phyloP scores from a whole-genome alignment of 2,113 vertebrate genomes.

The Apistogramma diplotaenia region DNA sequence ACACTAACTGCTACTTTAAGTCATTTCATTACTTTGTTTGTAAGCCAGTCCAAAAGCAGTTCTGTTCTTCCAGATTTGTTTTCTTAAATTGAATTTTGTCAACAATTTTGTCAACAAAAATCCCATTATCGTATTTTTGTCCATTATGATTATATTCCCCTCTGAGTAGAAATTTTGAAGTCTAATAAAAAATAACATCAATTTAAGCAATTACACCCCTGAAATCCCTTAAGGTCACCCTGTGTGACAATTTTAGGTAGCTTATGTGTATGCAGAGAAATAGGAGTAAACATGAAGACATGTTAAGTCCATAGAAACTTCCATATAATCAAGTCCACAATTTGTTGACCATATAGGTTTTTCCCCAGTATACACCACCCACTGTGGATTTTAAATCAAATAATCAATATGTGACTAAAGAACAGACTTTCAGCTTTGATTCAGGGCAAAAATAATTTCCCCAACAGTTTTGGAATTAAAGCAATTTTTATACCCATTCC shows the following conservation, averaged over 20 bases:
- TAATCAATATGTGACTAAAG: too few species aligned
- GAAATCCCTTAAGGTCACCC: background rate
- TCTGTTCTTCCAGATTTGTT: background rate
- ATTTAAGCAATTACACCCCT: background rate
- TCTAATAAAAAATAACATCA: background rate
- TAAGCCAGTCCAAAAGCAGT: background rate
- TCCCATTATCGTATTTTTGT: background rate
- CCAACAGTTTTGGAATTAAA: too few species aligned
- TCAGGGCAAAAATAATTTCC: too few species aligned
- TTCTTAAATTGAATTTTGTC: background rate
- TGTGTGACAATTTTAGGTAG: background rate
- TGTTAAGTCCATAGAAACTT: too few species aligned
- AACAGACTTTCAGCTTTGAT: too few species aligned
- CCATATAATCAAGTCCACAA: too few species aligned
- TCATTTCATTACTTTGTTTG: slow-evolving; percentile 11
- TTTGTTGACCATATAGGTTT: too few species aligned
- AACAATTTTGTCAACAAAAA: background rate
- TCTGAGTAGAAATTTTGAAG: background rate
- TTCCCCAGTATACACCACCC: too few species aligned
- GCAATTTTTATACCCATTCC: too few species aligned
- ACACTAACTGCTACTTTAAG: slow-evolving; percentile 20
- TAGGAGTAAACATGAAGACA: too few species aligned
- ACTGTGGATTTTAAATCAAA: too few species aligned
- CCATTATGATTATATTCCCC: background rate
- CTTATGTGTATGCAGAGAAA: background rate